phyloP scores from a whole-genome alignment of 2,113 vertebrate species.

The Gnathonemus echidnorhynchus region DNA sequence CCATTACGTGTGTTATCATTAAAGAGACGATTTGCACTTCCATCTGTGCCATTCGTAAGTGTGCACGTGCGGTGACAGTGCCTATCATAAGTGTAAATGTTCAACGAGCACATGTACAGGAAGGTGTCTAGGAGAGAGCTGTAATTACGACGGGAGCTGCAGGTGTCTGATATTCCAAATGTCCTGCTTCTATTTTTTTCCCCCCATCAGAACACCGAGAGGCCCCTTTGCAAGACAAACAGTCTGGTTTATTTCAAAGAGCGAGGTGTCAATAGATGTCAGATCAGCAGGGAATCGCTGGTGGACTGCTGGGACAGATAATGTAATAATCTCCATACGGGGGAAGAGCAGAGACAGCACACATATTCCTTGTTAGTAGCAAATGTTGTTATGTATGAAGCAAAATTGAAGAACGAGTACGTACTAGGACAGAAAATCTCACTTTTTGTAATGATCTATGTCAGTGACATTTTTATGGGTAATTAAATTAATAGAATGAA shows the following conservation, averaged over 20 bases:
- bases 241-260: conserved; percentile 8
- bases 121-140: not conserved
- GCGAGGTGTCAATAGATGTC: conserved; percentile 13
- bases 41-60: not conserved
- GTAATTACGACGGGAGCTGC: not conserved
- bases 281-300: not conserved
- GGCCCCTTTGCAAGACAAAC: not conserved
- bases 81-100: not conserved
- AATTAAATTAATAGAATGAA: not conserved
- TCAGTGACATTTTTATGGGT: not conserved
- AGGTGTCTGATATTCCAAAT: conserved; percentile 14
- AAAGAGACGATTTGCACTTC: not conserved
- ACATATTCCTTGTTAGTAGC: not conserved
- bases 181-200: not conserved
- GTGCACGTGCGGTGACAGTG: not conserved
- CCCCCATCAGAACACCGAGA: not conserved
- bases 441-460: not conserved
- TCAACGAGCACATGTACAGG: not conserved
- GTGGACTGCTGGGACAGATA: not conserved
- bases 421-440: not conserved
- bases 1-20: not conserved
- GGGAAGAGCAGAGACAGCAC: not conserved
- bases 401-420: not conserved
- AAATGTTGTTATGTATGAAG: not conserved
- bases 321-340: conserved; percentile 1